Percentiles rank a stretch among this genome's conserved stretches.
These are phyloP conservation scores for Eumeta japonica DNA, from an alignment of 1,140 invertebrate genomes.

Conservation along the genomic window DNA sequence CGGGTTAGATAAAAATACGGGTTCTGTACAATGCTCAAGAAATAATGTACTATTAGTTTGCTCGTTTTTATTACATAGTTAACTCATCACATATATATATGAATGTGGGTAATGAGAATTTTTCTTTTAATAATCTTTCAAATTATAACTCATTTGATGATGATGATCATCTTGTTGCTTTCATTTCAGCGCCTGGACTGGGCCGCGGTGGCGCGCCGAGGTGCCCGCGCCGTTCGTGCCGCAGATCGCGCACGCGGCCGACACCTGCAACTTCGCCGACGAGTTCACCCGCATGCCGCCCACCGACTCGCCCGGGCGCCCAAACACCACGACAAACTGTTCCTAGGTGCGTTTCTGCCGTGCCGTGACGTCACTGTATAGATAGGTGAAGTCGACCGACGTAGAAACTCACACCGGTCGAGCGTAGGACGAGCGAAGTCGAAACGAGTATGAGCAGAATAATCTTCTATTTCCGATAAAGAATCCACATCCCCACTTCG, in stretches of 20 bases:
- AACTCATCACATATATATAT: too few relatives aligned
- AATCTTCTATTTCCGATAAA: background rate
- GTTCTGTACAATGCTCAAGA: too few relatives aligned
- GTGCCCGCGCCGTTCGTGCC: slow-evolving; percentile 82
- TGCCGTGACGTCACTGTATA: background rate
- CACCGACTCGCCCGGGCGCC: slow-evolving; percentile 88
- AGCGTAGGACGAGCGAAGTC: background rate
- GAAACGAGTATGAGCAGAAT: background rate
- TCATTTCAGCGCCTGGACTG: slow-evolving; percentile 69
- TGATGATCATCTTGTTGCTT: background rate
- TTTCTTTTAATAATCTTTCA: too few relatives aligned
- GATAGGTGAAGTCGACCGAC: background rate
- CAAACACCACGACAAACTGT: slow-evolving; percentile 82
- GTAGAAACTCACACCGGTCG: background rate
- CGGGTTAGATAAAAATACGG: slow-evolving; percentile 6
- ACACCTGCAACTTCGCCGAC: slow-evolving; percentile 94
- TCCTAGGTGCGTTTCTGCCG: slow-evolving; percentile 64
- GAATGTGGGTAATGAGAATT: too few relatives aligned
- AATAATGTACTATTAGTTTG: too few relatives aligned
- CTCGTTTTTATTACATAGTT: background rate
- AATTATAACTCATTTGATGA: too few relatives aligned
- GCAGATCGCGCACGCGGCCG: slow-evolving; percentile 76
- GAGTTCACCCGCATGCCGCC: slow-evolving; percentile 92
- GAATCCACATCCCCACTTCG: background rate
- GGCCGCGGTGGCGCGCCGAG: slow-evolving; percentile 70